These are phyloP conservation scores for Bombus sibiricus DNA, from an alignment of 1,140 invertebrate species.

Conservation along the genomic window DNA sequence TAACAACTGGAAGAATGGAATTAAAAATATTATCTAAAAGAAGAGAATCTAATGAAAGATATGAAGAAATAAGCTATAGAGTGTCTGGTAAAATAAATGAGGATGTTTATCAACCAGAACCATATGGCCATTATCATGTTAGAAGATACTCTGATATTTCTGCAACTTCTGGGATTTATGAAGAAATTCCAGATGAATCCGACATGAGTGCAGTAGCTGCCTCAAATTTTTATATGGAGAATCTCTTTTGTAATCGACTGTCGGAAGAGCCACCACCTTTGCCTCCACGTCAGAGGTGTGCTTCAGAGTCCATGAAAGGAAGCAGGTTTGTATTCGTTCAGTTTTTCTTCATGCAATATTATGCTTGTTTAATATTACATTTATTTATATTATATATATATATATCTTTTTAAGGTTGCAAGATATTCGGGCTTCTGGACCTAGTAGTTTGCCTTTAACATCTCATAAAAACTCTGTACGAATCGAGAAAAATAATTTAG, in stretches of 20 bases:
- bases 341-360: not conserved
- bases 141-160: slow-evolving; percentile 81
- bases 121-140: slow-evolving; percentile 57
- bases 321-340: slow-evolving; percentile 66
- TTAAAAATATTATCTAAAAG: slow-evolving; percentile 2
- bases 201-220: slow-evolving; percentile 49
- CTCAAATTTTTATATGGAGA: slow-evolving; percentile 71
- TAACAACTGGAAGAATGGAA: not conserved
- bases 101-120: slow-evolving; percentile 75
- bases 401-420: slow-evolving; percentile 66
- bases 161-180: slow-evolving; percentile 83
- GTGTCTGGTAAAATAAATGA: slow-evolving; percentile 64
- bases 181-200: slow-evolving; percentile 80
- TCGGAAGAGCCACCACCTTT: slow-evolving; percentile 76
- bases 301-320: slow-evolving; percentile 68
- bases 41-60: slow-evolving; percentile 1
- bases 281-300: slow-evolving; percentile 76
- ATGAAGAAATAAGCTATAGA: slow-evolving; percentile 1
- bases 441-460: slow-evolving; percentile 67
- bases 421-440: slow-evolving; percentile 73
- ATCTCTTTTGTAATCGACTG: slow-evolving; percentile 60
- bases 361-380: not conserved
- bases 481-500: slow-evolving; percentile 66
- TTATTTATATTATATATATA: not conserved
- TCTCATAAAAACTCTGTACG: slow-evolving; percentile 62